Conservation (phyloP, 2,797 vertebrate genomes). For the Tenualosa ilisha region DNA sequence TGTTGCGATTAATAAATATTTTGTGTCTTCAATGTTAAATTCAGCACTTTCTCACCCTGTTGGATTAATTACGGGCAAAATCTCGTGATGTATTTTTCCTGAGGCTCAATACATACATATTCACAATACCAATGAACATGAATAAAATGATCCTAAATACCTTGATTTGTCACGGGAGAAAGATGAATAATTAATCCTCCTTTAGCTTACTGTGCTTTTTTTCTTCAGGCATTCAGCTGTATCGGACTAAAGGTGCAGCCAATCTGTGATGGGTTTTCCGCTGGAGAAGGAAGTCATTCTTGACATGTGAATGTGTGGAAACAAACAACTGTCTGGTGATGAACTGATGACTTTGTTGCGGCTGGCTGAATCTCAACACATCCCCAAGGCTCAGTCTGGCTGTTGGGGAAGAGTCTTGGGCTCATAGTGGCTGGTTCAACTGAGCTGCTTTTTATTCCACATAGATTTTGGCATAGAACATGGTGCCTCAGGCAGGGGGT, state of each 20-base stretch:
- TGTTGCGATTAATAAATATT: conserved; percentile 51
- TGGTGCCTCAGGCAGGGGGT: background rate
- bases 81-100: conserved; percentile 29
- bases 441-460: conserved; percentile 1
- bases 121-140: conserved; percentile 38
- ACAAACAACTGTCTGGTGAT: conserved; percentile 9
- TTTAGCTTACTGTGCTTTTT: conserved; percentile 35
- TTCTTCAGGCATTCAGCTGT: conserved; percentile 28
- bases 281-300: background rate
- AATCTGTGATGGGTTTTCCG: conserved; percentile 12
- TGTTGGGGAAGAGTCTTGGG: background rate
- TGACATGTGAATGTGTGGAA: conserved; percentile 7
- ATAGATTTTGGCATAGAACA: background rate
- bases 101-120: conserved; percentile 34
- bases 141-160: conserved; percentile 49
- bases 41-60: conserved; percentile 49
- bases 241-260: conserved; percentile 7
- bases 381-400: conserved; percentile 14
- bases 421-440: background rate
- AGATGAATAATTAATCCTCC: conserved; percentile 53
- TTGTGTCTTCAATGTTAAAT: conserved; percentile 42
- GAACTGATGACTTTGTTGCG: conserved; percentile 26
- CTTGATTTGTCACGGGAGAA: conserved; percentile 40
- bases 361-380: background rate
- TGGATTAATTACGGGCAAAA: conserved; percentile 47